phyloP scores from a whole-genome alignment of 2,888 invertebrate species.

The Gisinianus flammeolus region DNA sequence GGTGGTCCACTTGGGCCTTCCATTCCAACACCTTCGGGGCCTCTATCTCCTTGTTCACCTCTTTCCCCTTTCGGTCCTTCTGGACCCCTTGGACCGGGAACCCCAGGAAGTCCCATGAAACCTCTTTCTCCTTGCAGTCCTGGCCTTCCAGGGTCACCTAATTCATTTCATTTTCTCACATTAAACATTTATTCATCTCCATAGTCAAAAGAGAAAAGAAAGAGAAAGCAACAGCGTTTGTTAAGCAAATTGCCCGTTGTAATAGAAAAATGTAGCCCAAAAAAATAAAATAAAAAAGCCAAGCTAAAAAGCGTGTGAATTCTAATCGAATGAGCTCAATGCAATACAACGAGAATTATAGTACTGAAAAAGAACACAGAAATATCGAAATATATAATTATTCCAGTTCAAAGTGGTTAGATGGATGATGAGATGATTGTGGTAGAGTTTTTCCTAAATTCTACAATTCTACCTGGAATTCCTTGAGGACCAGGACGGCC shows the following conservation, averaged over 20 bases:
- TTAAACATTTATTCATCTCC: not conserved
- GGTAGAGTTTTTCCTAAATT: too few relatives aligned
- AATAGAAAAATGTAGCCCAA: too few relatives aligned
- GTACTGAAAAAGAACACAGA: too few relatives aligned
- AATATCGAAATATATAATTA: too few relatives aligned
- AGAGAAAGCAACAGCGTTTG: not conserved
- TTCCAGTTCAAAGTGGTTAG: too few relatives aligned
- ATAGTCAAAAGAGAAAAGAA: not conserved
- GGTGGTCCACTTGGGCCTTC: slow-evolving; percentile 76
- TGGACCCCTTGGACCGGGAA: slow-evolving; percentile 68
- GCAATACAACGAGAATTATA: too few relatives aligned
- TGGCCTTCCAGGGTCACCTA: slow-evolving; percentile 72
- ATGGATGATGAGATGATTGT: too few relatives aligned
- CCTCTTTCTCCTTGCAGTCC: slow-evolving; percentile 72
- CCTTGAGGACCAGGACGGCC: slow-evolving; percentile 67
- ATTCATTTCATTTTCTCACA: slow-evolving; percentile 18
- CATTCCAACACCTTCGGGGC: slow-evolving; percentile 73
- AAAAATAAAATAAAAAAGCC: too few relatives aligned
- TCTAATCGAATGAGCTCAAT: too few relatives aligned
- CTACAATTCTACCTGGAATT: too few relatives aligned
- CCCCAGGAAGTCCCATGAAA: slow-evolving; percentile 70
- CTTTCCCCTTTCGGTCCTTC: slow-evolving; percentile 70
- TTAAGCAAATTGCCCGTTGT: too few relatives aligned
- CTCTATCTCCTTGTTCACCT: slow-evolving; percentile 77
- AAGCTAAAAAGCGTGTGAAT: too few relatives aligned